These are phyloP conservation scores for Lasioglossum pauxillum DNA, from an alignment of 2,888 invertebrate genomes.

Conservation along the genomic window DNA sequence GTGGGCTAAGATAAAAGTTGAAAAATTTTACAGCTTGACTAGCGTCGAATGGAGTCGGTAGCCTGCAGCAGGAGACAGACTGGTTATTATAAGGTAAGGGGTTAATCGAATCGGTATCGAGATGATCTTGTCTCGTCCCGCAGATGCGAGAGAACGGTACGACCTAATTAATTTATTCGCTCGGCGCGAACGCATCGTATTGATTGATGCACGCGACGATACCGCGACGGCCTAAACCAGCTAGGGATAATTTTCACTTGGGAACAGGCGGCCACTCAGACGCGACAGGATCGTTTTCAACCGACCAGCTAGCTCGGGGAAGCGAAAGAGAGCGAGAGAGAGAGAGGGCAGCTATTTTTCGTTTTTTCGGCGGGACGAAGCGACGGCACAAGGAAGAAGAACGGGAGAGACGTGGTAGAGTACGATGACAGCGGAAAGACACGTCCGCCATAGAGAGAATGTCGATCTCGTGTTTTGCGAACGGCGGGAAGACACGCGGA, in stretches of 20 bases:
- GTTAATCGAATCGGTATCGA: constrained; percentile 7
- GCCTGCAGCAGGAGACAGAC: background rate
- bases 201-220: constrained; percentile 48
- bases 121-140: background rate
- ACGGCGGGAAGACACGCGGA: constrained; percentile 69
- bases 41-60: background rate
- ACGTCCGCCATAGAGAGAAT: constrained; percentile 68
- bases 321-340: background rate
- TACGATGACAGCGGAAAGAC: constrained; percentile 71
- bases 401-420: constrained; percentile 65
- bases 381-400: constrained; percentile 60
- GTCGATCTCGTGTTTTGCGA: constrained; percentile 68
- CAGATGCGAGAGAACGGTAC: constrained; percentile 15
- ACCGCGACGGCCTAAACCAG: constrained; percentile 26
- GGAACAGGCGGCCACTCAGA: constrained; percentile 40
- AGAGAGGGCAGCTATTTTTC: constrained; percentile 5
- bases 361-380: constrained; percentile 47
- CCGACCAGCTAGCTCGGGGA: background rate
- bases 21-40: no score
- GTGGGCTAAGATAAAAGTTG: no score
- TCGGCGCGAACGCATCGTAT: constrained; percentile 35
- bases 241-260: constrained; percentile 47
- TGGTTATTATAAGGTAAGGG: background rate
- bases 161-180: constrained; percentile 57
- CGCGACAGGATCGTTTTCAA: constrained; percentile 41